phyloP scores from a whole-genome alignment of 2,797 vertebrate species.

The Chromobotia macracanthus region DNA sequence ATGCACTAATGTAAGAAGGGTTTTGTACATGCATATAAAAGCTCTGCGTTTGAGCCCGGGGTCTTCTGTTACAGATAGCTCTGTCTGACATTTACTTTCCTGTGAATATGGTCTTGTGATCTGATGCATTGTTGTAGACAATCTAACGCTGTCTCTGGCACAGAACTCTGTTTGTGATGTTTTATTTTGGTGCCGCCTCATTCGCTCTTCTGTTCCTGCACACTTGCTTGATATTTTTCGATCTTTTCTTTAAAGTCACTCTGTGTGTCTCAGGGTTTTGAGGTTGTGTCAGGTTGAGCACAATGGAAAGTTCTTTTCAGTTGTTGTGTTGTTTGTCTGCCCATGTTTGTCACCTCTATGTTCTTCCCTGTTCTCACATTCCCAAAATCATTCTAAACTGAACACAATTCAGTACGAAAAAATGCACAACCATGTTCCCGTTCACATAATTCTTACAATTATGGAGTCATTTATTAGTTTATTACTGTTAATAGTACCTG shows the following conservation, averaged over 20 bases:
- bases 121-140: slow-evolving; percentile 28
- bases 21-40: not conserved
- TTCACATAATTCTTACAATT: not conserved
- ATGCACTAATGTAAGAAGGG: not conserved
- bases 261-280: slow-evolving; percentile 14
- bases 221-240: not conserved
- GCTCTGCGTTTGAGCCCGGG: not conserved
- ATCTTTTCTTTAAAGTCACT: slow-evolving; percentile 18
- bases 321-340: no score
- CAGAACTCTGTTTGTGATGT: slow-evolving; percentile 1
- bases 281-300: slow-evolving; percentile 6
- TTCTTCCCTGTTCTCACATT: not conserved
- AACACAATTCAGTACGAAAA: no score
- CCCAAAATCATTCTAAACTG: not conserved
- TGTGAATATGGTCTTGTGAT: not conserved
- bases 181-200: slow-evolving; percentile 5
- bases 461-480: no score
- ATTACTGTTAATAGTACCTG: no score
- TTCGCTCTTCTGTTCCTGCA: slow-evolving; percentile 10
- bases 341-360: no score
- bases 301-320: not conserved
- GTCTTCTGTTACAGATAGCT: slow-evolving; percentile 15
- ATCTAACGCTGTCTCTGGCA: not conserved
- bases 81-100: slow-evolving; percentile 16
- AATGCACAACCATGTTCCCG: no score